Evolutionary conservation across 2,797 vertebrate genomes (phyloP).

Genomic region (Danio aesculapii): DNA sequence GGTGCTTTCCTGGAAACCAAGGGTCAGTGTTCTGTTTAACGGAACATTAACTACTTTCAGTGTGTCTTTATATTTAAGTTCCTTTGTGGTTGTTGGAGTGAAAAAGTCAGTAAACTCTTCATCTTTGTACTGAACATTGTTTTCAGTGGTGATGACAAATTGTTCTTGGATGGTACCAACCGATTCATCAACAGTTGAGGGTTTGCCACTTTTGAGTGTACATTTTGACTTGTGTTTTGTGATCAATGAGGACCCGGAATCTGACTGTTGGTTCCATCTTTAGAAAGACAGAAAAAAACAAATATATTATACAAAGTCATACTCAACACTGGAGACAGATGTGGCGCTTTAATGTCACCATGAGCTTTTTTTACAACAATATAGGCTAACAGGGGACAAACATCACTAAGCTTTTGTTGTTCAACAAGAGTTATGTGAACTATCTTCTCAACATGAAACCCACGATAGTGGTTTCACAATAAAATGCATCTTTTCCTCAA

Average conservation of each 20-base stretch:
- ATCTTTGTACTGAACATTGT: constrained; percentile 12
- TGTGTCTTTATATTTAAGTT: constrained; percentile 18
- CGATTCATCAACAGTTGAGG: constrained; percentile 42
- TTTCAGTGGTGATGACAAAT: constrained; percentile 35
- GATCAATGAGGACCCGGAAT: constrained; percentile 41
- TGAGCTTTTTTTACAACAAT: constrained; percentile 45
- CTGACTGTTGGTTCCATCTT: constrained; percentile 39
- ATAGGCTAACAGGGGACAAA: constrained; percentile 38
- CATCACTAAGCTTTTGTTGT: constrained; percentile 44
- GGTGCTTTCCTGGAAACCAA: too few species aligned
- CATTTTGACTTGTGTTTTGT: constrained; percentile 22
- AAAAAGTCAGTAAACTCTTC: constrained; percentile 10
- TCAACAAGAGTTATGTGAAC: too few species aligned
- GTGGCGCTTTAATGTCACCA: constrained; percentile 44
- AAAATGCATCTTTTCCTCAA: constrained; percentile 12
- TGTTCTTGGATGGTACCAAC: constrained; percentile 31
- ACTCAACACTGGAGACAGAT: constrained; percentile 42
- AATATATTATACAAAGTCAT: constrained; percentile 25
- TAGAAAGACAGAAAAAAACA: constrained; percentile 26
- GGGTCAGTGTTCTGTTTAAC: neutral
- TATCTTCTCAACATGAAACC: constrained; percentile 2
- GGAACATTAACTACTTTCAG: neutral
- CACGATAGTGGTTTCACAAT: constrained; percentile 1
- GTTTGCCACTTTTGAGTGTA: constrained; percentile 27
- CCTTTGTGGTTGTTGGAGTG: constrained; percentile 1